Conservation (phyloP, 2,113 vertebrate genomes). For the Lathamus discolor region DNA sequence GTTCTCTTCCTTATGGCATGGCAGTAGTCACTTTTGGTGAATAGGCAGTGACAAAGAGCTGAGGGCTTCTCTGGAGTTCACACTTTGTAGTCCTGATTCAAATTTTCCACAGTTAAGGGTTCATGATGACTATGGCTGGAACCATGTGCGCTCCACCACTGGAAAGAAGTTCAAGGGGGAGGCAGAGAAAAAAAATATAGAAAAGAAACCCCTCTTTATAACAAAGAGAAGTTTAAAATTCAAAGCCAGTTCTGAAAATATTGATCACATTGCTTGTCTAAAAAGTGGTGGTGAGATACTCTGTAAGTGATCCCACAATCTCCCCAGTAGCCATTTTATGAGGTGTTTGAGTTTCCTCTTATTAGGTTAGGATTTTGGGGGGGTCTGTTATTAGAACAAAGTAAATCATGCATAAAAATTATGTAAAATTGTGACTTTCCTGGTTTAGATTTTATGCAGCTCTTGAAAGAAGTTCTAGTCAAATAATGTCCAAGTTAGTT, state of each 20-base stretch:
- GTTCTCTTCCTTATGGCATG: not conserved
- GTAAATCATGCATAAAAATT: not conserved
- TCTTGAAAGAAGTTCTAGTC: not conserved
- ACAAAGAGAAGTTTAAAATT: not conserved
- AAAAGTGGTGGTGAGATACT: not conserved
- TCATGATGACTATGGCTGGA: not conserved
- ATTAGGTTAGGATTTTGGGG: not conserved
- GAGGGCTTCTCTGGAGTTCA: not conserved
- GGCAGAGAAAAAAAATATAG: too few relatives aligned
- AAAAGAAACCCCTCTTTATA: not conserved
- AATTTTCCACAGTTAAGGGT: not conserved
- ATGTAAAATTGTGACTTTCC: not conserved
- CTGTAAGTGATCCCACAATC: accelerated
- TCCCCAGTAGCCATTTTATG: not conserved
- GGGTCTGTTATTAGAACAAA: not conserved
- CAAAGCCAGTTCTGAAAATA: not conserved
- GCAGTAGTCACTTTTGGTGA: not conserved
- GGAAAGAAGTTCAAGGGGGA: not conserved
- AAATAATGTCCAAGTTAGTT: not conserved
- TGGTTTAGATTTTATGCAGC: not conserved
- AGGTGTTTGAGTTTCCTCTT: not conserved
- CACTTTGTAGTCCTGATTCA: not conserved
- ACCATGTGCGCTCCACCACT: not conserved
- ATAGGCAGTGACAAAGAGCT: not conserved
- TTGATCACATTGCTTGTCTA: not conserved